A percentile compares a stretch with the other conserved stretches of the same genome.
These are phyloP conservation scores for Pycnonotus jocosus DNA, from an alignment of 2,113 vertebrate genomes.

Conservation along the genomic window DNA sequence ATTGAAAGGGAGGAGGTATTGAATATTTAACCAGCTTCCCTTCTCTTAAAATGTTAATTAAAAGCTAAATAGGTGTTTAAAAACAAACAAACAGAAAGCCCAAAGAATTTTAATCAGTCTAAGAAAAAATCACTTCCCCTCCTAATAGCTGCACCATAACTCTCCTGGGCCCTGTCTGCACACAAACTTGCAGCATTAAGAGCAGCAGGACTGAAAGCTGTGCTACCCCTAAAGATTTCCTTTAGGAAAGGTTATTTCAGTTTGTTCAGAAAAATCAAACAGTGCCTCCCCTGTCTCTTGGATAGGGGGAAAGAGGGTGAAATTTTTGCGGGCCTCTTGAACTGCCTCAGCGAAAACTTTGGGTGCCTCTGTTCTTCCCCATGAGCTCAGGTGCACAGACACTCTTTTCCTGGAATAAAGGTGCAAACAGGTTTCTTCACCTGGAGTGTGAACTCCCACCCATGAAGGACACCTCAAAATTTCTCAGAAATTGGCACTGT, in stretches of 20 bases:
- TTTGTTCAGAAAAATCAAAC: background rate
- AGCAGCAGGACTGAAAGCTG: background rate
- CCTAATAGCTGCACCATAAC: slow-evolving; percentile 16
- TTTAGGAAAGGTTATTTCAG: background rate
- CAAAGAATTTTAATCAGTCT: slow-evolving; percentile 60
- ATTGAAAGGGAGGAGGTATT: slow-evolving; percentile 66
- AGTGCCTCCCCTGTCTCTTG: accelerated
- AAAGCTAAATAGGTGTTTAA: slow-evolving; percentile 66
- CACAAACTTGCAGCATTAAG: background rate
- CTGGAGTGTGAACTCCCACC: background rate
- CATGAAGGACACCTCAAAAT: accelerated
- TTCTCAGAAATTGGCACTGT: background rate
- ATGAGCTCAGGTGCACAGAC: background rate
- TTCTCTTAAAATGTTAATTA: slow-evolving; percentile 65
- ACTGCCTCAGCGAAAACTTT: background rate
- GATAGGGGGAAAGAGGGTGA: background rate
- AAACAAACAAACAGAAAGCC: slow-evolving; percentile 56
- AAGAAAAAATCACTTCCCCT: slow-evolving; percentile 53
- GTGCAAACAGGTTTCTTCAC: background rate
- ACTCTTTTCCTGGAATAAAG: background rate
- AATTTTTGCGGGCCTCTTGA: background rate
- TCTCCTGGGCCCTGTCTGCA: slow-evolving; percentile 22
- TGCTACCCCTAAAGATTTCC: background rate
- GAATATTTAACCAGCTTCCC: slow-evolving; percentile 62
- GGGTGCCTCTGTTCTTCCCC: accelerated